phyloP scores from a whole-genome alignment of 2,113 vertebrate species.

The Strigops habroptila region DNA sequence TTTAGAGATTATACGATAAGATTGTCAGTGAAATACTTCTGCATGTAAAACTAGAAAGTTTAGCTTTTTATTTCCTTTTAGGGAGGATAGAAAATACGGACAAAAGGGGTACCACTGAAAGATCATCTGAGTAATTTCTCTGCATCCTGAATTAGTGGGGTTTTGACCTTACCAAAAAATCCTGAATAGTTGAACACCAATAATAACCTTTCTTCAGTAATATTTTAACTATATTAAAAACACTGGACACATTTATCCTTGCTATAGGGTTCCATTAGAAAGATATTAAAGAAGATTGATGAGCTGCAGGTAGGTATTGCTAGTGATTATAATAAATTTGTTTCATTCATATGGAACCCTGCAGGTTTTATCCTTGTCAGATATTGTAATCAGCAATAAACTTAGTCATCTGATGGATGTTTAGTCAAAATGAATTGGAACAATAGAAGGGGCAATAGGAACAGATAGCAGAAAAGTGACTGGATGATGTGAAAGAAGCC shows the following conservation, averaged over 20 bases:
- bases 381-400: neutral
- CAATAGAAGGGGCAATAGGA: neutral
- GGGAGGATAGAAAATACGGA: neutral
- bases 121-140: neutral
- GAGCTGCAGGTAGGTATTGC: neutral
- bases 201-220: neutral
- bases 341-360: neutral
- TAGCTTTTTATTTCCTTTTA: neutral
- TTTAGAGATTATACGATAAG: neutral
- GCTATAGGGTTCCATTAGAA: neutral
- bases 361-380: neutral
- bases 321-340: neutral
- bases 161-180: neutral
- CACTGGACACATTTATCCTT: neutral
- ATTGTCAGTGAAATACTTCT: neutral
- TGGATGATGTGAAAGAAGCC: neutral
- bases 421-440: neutral
- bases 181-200: neutral
- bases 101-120: neutral
- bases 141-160: neutral
- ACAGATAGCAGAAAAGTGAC: neutral
- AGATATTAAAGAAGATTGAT: neutral
- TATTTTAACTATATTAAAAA: neutral
- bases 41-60: neutral
- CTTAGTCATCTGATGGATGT: neutral